phyloP scores from a whole-genome alignment of 2,797 vertebrate species.

The Australoheros facetus region DNA sequence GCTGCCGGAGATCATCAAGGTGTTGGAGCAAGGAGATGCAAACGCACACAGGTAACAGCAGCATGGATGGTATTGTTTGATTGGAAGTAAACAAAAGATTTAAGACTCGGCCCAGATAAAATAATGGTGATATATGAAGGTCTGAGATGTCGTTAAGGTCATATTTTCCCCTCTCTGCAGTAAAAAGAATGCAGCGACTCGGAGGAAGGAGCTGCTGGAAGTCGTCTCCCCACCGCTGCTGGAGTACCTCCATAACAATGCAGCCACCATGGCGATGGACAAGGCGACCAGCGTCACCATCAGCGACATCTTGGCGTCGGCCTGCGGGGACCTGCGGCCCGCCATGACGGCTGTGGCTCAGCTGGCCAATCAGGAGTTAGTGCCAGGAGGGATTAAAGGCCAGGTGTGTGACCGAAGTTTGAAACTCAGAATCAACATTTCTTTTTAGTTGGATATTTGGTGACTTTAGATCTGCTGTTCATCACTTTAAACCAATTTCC shows the following conservation, averaged over 20 bases:
- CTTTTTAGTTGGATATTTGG: not conserved
- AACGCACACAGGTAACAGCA: conserved; percentile 87
- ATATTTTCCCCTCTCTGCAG: conserved; percentile 62
- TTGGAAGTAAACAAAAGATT: not conserved
- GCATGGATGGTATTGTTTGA: not conserved
- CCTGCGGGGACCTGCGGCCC: conserved; percentile 84
- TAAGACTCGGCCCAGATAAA: not conserved
- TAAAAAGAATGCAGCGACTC: conserved; percentile 87
- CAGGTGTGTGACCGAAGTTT: conserved; percentile 68
- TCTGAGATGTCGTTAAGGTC: not conserved
- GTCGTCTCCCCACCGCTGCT: conserved; percentile 87
- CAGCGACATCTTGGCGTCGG: conserved; percentile 85
- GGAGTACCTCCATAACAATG: conserved; percentile 83
- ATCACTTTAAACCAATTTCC: not conserved
- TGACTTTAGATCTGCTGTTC: not conserved
- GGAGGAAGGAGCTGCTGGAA: conserved; percentile 88
- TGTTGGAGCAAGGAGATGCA: conserved; percentile 88
- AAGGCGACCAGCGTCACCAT: conserved; percentile 87
- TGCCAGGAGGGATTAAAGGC: conserved; percentile 85
- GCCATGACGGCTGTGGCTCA: conserved; percentile 88
- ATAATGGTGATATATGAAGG: not conserved
- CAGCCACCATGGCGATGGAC: conserved; percentile 84
- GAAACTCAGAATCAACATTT: not conserved
- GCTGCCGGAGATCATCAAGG: conserved; percentile 89
- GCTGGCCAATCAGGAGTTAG: conserved; percentile 84